Percentiles rank a stretch among this genome's conserved stretches.
Evolutionary conservation across 2,113 vertebrate species (phyloP).

Genomic region (Ailuropoda melanoleuca): DNA sequence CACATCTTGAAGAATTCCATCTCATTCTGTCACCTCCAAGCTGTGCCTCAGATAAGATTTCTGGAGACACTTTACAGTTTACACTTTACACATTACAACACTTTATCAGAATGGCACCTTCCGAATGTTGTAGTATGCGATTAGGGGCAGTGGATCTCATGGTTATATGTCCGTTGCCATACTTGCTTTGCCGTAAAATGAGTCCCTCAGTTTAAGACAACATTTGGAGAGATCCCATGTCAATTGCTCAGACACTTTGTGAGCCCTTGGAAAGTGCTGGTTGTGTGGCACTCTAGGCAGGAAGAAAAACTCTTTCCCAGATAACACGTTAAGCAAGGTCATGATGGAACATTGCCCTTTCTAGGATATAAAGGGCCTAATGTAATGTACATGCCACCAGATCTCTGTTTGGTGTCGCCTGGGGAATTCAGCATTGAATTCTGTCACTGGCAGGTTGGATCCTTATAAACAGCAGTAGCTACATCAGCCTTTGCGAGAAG

Average conservation of each 20-base stretch:
- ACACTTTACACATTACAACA: background rate
- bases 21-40: background rate
- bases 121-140: background rate
- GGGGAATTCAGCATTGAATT: background rate
- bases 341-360: background rate
- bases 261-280: background rate
- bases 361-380: background rate
- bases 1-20: background rate
- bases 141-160: background rate
- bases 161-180: background rate
- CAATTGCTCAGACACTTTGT: background rate
- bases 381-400: background rate
- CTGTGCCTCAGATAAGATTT: background rate
- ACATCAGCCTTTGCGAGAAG: background rate
- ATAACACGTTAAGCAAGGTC: background rate
- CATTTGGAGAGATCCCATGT: background rate
- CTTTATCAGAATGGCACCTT: background rate
- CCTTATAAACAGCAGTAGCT: background rate
- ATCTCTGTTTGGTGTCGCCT: background rate
- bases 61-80: background rate
- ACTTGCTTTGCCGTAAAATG: background rate
- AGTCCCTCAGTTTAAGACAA: background rate
- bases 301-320: background rate
- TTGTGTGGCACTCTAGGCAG: background rate
- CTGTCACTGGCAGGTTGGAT: background rate